Base-by-base conservation (phyloP, 2,797 vertebrate genomes). In the Clarias fuscus region DNA sequence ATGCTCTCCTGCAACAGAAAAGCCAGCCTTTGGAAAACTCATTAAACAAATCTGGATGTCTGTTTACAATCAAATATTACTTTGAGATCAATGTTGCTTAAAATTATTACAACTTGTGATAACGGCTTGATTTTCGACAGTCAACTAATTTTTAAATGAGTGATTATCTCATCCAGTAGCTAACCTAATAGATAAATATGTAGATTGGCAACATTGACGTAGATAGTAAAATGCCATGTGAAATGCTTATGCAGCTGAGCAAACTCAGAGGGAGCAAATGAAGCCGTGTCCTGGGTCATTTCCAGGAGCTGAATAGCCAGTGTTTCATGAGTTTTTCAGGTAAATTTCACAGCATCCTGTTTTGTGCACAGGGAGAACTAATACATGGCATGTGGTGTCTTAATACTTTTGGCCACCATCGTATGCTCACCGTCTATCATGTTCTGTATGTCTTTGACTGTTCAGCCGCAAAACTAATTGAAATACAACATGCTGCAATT, bases 1-100 rank as follows among this genome's bases (percentile, higher is more conserved):
- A 99, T 99, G 92, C 97, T 99, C 92, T 99, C 98, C 98, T 99
- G 91, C 85, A 91, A 88, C 33, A 88, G 30, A 84, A 65, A 82
- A 58, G 84, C 18, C 43, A 53, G 78, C 27, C 7, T 67, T 11
- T 33, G 53, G 53, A 58, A 59, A 30, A 48, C 43, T 48, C 43
- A 48, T 4, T 22, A 33, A 59, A 1, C 48, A 30, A 76, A 62
- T 70, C 22, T 30, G 37, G 15, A 77, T 48, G 40, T 48, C 20
- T 77, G 53, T 77, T 77, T 58, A 43, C 6, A 53, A 75, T 7
- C 73, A 77, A 3, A 58, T 48, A 27, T 27, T 53, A 27, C 43
- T 53, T 75, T 33, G 27, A 77, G 17, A 77, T 58, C 17, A 75
- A n/a, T 7, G 10, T 43, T 24, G 43, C 68, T 71, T 18, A 71